Evolutionary conservation across 1,140 invertebrate genomes (phyloP), one percentile per base, ranked within the genome.

Genomic region (Tetramorium parvispinum): DNA sequence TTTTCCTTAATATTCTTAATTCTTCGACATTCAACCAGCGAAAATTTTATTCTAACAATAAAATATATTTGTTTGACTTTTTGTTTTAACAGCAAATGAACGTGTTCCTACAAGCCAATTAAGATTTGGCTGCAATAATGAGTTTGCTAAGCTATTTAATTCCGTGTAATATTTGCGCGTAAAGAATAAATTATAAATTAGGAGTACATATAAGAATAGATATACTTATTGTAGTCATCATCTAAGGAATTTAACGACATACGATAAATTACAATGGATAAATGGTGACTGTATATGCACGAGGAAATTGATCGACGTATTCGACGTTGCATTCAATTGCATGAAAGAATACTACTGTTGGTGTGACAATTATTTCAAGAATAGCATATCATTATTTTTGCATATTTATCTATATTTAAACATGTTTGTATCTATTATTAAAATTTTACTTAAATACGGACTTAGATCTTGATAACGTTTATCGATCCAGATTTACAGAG

Each of bases 321-420:
- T 10, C 78, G 63, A 55, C 5, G 5, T 24, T 81, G 78, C 21
- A 81, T 81, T 53, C 78, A 81, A 70, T 37, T 81, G 13, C 63
- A 81, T n/a, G 49, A 70, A 43, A 70, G 37, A 81, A 70, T 81
- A 70, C 68, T 21, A 70, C 4, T 68, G 78, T 81, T 43, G 16
- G 63, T 81, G 46, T 79, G 8, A 49, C 21, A 81, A 81, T 65
- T 81, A 68, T 63, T 65, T 49, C 11, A n/a, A 32, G 18, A 18
- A 32, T 46, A 63, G 24, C 4, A 57, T 6, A 59, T n/a, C n/a
- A n/a, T 18, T 43, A 24, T 59, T 57, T 43, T 32, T 40, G 40
- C 11, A 32, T n/a, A 13, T 5, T 3, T 71, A 51, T 18, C 7
- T 49, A 68, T 37, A 10, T 32, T 63, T 32, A 63, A 71, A 43